A percentile compares a stretch with the other conserved stretches of the same genome.
Evolutionary conservation across 2,797 vertebrate genomes (phyloP).

Genomic region (Thripadectes ignobilis): DNA sequence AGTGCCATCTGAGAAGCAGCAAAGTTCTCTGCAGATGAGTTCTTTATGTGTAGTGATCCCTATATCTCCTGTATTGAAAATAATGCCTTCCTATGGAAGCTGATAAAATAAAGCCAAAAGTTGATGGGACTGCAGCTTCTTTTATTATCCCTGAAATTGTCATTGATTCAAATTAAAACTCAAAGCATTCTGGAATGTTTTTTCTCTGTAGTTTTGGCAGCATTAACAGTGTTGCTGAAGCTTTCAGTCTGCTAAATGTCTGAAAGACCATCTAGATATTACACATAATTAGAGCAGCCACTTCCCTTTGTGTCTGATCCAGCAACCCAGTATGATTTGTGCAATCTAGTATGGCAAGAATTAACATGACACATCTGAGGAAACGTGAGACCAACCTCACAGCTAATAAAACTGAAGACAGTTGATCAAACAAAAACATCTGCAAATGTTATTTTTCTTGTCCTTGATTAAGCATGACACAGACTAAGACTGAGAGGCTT

Average conservation of each 20-base stretch:
- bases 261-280: conserved; percentile 30
- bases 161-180: not conserved
- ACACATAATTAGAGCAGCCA: conserved; percentile 31
- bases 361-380: conserved; percentile 45
- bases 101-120: not conserved
- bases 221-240: not conserved
- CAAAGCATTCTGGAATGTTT: not conserved
- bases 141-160: not conserved
- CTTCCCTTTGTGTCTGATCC: conserved; percentile 47
- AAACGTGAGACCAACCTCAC: conserved; percentile 48
- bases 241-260: not conserved
- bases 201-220: conserved; percentile 26
- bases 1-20: not conserved
- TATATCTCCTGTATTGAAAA: not conserved
- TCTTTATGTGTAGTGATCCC: not conserved
- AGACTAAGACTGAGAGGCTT: not conserved
- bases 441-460: conserved; percentile 17
- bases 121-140: not conserved
- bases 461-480: conserved; percentile 7
- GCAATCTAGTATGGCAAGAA: conserved; percentile 48
- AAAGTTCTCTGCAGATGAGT: not conserved
- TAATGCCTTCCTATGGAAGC: not conserved
- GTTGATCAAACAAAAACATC: conserved; percentile 37
- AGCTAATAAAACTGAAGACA: conserved; percentile 24
- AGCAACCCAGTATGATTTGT: conserved; percentile 33